Conservation (phyloP, 1,140 invertebrate genomes). For the Maconellicoccus hirsutus region DNA sequence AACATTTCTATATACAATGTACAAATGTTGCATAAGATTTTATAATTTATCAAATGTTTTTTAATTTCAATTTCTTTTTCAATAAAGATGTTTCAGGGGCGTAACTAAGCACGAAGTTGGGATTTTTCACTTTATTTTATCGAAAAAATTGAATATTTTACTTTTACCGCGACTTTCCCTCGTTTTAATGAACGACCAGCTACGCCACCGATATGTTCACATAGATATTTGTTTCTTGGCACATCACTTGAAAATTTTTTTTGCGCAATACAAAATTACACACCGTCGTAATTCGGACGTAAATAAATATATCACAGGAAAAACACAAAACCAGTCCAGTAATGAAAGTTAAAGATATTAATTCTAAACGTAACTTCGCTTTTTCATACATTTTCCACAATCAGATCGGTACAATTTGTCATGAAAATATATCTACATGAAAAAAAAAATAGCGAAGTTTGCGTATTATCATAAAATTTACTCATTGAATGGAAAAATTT, state of each 20-base stretch:
- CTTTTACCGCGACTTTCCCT: too few species aligned
- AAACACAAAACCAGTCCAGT: conserved; percentile 7
- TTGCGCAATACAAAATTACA: not conserved
- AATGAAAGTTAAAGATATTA: conserved; percentile 14
- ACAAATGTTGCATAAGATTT: not conserved
- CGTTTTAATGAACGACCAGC: too few species aligned
- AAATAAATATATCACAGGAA: conserved; percentile 21
- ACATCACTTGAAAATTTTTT: not conserved
- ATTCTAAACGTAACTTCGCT: not conserved
- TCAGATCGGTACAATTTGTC: not conserved
- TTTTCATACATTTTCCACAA: not conserved
- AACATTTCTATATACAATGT: not conserved
- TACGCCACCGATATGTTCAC: too few species aligned
- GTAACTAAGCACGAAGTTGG: too few species aligned
- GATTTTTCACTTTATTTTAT: too few species aligned
- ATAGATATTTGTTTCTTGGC: not conserved
- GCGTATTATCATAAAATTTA: too few species aligned
- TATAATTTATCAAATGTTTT: not conserved
- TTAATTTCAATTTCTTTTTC: not conserved
- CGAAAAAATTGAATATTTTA: too few species aligned
- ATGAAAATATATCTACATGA: not conserved
- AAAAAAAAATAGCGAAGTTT: not conserved
- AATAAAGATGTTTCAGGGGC: too few species aligned
- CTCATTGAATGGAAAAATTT: not conserved
- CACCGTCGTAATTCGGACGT: not conserved